These are phyloP conservation scores for Neopipo cinnamomea DNA, from an alignment of 2,113 vertebrate species.

Conservation along the genomic window DNA sequence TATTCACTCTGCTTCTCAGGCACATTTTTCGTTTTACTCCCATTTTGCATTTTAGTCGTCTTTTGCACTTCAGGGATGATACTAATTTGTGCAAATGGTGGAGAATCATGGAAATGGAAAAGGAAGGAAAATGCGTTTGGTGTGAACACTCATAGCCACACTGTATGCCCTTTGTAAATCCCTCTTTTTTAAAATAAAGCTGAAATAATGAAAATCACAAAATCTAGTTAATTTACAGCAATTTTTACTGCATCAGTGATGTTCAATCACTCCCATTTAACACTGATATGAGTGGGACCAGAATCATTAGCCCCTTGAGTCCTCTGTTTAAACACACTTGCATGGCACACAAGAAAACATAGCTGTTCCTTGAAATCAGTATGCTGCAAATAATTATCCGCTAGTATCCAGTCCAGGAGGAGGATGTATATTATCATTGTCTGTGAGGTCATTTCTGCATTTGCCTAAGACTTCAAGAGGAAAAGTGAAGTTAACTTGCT, in stretches of 20 bases:
- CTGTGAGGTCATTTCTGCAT: conserved; percentile 37
- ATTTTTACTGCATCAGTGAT: not conserved
- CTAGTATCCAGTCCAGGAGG: conserved; percentile 13
- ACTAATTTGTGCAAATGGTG: not conserved
- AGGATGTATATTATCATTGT: not conserved
- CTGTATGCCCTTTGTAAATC: not conserved
- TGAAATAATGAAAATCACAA: not conserved
- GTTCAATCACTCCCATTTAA: not conserved
- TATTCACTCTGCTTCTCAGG: not conserved
- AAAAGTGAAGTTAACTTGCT: conserved; percentile 43
- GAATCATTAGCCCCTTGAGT: not conserved
- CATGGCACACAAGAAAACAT: not conserved
- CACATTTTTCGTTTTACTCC: not conserved
- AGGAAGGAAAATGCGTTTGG: not conserved
- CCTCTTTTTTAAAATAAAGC: not conserved
- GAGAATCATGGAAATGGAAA: not conserved
- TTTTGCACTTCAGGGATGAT: not conserved
- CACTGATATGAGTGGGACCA: not conserved
- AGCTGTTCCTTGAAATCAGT: conserved; percentile 29
- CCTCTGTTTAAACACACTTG: not conserved
- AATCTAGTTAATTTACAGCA: not conserved
- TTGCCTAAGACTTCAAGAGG: conserved; percentile 48
- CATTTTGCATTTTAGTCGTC: not conserved
- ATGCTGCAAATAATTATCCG: conserved; percentile 15
- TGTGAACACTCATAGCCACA: not conserved